A percentile compares a stretch with the other conserved stretches of the same genome.
phyloP scores from a whole-genome alignment of 2,888 invertebrate genomes.

The Chydorus sphaericus region DNA sequence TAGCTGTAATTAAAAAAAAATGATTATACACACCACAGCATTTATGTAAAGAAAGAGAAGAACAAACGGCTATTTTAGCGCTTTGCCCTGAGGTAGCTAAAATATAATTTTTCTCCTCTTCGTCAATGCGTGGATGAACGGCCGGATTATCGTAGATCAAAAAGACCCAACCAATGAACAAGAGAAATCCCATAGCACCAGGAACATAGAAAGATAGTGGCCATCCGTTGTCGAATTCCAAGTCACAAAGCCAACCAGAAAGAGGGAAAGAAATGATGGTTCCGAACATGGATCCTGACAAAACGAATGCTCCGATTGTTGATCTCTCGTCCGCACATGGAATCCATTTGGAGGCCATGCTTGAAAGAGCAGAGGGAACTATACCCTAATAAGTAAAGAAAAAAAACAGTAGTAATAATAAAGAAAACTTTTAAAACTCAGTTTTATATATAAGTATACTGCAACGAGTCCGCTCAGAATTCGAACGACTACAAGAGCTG shows the following conservation, averaged over 20 bases:
- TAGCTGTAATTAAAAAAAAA: constrained; percentile 25
- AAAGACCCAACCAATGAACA: constrained; percentile 30
- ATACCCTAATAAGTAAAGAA: constrained; percentile 48
- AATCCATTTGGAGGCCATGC: constrained; percentile 13
- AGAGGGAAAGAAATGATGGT: constrained; percentile 11
- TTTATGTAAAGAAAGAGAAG: too few species aligned
- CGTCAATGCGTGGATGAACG: constrained; percentile 56
- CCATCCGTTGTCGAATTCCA: constrained; percentile 20
- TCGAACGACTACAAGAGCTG: constrained; percentile 56
- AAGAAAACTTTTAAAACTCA: too few species aligned
- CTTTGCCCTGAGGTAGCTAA: constrained; percentile 26
- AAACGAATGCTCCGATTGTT: constrained; percentile 10
- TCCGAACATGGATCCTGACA: constrained; percentile 10
- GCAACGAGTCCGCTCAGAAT: constrained; percentile 72
- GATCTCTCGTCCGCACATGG: constrained; percentile 8
- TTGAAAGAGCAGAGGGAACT: constrained; percentile 73
- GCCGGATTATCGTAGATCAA: constrained; percentile 41
- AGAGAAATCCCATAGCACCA: constrained; percentile 26
- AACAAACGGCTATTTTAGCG: too few species aligned
- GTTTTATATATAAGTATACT: constrained; percentile 31
- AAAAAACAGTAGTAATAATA: too few species aligned
- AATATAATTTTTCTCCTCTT: constrained; percentile 47
- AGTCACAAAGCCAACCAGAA: constrained; percentile 7
- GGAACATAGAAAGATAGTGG: constrained; percentile 27
- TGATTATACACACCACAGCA: too few species aligned